These are phyloP conservation scores for Scrobipalpa atriplicella DNA, from an alignment of 2,888 invertebrate species.

Conservation along the genomic window DNA sequence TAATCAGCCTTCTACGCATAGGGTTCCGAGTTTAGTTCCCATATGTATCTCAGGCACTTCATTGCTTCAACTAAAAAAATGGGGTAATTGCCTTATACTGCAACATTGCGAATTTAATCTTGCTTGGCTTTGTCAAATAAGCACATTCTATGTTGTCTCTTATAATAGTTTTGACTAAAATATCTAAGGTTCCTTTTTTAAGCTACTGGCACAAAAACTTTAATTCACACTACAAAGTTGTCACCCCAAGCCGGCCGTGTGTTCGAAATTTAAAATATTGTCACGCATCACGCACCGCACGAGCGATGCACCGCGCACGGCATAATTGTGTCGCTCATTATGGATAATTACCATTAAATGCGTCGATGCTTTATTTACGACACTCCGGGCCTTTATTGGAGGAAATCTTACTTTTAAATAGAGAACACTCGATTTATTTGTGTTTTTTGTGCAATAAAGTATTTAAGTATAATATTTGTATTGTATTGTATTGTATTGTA, in stretches of 20 bases:
- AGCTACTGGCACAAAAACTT: not conserved
- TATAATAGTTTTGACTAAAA: too few species aligned
- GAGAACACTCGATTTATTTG: not conserved
- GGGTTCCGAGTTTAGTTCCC: not conserved
- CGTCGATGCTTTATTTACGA: conserved; percentile 61
- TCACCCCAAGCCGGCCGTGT: conserved; percentile 33
- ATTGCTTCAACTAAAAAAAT: too few species aligned
- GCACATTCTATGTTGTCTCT: too few species aligned
- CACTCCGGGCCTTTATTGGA: conserved; percentile 29
- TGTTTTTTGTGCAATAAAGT: too few species aligned
- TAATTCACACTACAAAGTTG: not conserved
- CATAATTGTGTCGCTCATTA: conserved; percentile 65
- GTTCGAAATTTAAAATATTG: conserved; percentile 54
- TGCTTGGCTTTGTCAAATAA: too few species aligned
- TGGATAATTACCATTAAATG: conserved; percentile 59
- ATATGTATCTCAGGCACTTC: too few species aligned
- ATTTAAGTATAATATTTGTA: too few species aligned
- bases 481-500: too few species aligned
- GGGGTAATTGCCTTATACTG: too few species aligned
- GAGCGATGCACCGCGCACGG: conserved; percentile 46
- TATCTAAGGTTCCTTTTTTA: too few species aligned
- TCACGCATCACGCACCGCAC: conserved; percentile 58
- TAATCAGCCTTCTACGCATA: not conserved
- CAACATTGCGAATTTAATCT: too few species aligned
- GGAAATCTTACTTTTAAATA: conserved; percentile 18